Evolutionary conservation across 1,140 invertebrate species (phyloP).

Genomic region (Drosophila triauraria): DNA sequence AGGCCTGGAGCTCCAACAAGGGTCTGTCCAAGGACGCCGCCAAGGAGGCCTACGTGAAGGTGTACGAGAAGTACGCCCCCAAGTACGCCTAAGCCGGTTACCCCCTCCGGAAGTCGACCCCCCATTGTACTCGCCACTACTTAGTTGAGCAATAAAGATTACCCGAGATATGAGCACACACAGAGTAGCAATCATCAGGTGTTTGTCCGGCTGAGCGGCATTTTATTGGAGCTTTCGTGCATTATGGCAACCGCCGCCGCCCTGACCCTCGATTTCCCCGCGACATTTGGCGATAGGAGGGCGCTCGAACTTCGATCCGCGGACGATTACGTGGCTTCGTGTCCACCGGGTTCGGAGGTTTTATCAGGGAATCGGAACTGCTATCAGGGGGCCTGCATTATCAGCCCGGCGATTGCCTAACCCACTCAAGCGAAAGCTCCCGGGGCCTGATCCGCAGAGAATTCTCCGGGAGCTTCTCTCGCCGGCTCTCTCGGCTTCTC

Average conservation of each 20-base stretch:
- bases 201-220: conserved; percentile 29
- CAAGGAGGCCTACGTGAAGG: conserved; percentile 92
- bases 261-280: conserved; percentile 2
- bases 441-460: conserved; percentile 31
- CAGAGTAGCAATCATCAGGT: conserved; percentile 29
- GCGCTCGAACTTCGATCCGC: conserved; percentile 47
- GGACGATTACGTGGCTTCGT: conserved; percentile 36
- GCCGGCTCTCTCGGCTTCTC: neutral
- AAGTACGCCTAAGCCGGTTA: conserved; percentile 53
- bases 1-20: conserved; percentile 95
- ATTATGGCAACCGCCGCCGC: neutral
- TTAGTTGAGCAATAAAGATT: conserved; percentile 42
- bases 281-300: conserved; percentile 8
- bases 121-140: conserved; percentile 24
- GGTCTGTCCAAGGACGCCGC: conserved; percentile 92
- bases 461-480: conserved; percentile 14
- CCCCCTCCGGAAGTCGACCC: conserved; percentile 13
- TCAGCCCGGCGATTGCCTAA: conserved; percentile 30
- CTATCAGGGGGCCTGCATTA: conserved; percentile 37
- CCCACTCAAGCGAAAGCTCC: conserved; percentile 46
- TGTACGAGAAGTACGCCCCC: conserved; percentile 88
- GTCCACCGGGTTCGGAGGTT: neutral
- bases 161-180: conserved; percentile 26
- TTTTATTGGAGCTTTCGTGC: conserved; percentile 48
- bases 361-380: conserved; percentile 34